phyloP scores from a whole-genome alignment of 1,140 invertebrate species.

The Pararge aegeria region DNA sequence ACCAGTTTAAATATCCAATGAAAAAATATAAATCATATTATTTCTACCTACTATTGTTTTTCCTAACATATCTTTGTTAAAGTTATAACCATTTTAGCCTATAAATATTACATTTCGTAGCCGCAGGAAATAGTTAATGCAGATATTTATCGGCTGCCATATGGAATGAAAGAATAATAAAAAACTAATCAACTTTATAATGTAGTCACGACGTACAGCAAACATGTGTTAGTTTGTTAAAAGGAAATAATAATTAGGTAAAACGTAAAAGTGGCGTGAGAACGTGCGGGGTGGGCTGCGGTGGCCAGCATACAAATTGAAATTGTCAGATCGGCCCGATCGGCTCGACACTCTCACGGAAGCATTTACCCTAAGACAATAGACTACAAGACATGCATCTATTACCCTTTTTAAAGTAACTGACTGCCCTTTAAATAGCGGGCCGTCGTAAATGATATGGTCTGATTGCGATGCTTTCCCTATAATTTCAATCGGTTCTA shows the following conservation, averaged over 20 bases:
- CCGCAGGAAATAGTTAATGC: slow-evolving; percentile 28
- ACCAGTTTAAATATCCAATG: too few relatives aligned
- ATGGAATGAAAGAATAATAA: slow-evolving; percentile 24
- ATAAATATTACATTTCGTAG: too few relatives aligned
- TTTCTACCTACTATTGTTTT: too few relatives aligned
- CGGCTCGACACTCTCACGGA: slow-evolving; percentile 64
- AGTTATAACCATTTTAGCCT: too few relatives aligned
- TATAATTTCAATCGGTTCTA: slow-evolving; percentile 29
- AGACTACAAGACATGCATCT: slow-evolving; percentile 69
- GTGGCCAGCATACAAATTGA: slow-evolving; percentile 74
- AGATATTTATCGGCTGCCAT: slow-evolving; percentile 21
- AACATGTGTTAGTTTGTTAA: slow-evolving; percentile 62
- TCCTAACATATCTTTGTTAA: too few relatives aligned
- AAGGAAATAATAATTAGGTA: slow-evolving; percentile 74
- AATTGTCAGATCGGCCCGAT: slow-evolving; percentile 62
- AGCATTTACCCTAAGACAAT: slow-evolving; percentile 75
- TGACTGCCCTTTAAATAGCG: slow-evolving; percentile 50
- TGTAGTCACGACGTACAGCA: slow-evolving; percentile 53
- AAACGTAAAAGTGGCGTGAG: slow-evolving; percentile 67
- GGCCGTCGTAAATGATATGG: slow-evolving; percentile 47
- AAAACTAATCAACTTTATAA: slow-evolving; percentile 47
- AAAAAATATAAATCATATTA: too few relatives aligned
- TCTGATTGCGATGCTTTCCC: slow-evolving; percentile 27
- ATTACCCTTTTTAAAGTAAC: slow-evolving; percentile 69
- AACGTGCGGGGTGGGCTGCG: slow-evolving; percentile 61